Base-by-base conservation (phyloP, 2,113 vertebrate genomes). In the Pomatostomus ruficeps region DNA sequence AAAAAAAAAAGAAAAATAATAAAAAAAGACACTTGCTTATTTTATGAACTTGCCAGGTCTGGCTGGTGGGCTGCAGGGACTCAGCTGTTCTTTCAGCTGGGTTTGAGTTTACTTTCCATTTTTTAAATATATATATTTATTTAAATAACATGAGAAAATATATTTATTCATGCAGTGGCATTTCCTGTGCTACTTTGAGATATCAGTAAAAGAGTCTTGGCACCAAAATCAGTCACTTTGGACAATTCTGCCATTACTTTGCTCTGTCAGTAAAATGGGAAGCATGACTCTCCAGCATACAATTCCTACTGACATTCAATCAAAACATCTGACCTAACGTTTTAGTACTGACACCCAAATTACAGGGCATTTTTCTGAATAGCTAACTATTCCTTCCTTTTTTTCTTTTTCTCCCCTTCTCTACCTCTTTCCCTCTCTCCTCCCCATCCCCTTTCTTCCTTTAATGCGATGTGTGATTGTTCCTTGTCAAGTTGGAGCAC, bases 321-420 rank as follows among this genome's bases (percentile, higher is more conserved):
- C 95, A 97, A 94, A 97, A 97, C 95, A 96, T 93, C 95, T 93
- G 97, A 96, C 97, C 96, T 91, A 96, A 95, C 97, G 63, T 97
- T 97, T 97, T 96, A 97, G 88, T 58, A 21, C 90, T 95, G 96
- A 96, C 96, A 97, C 91, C 51, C 77, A 97, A 97, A 97, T 97
- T 97, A 92, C 81, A 93, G 95, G 93, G 87, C 94, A 91, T 71
- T 83, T 83, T 94, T 92, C 52, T 76, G 87, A 96, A 96, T 48
- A 92, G 92, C 93, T 76, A 95, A 94, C 81, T 76, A 76, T 83
- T 92, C 83, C 38, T 63, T 89, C 9, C 40, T 80, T 77, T 63
- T 18, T 18, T 20, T 5, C 26, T 63, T 79, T 87, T 66, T 73
- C 66, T 80, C 48, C 62, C 23, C 10, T 83, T 80, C 51, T 87